Percentiles rank a stretch among this genome's conserved stretches.
phyloP scores from a whole-genome alignment of 2,797 vertebrate species.

The Clarias laeviceps region DNA sequence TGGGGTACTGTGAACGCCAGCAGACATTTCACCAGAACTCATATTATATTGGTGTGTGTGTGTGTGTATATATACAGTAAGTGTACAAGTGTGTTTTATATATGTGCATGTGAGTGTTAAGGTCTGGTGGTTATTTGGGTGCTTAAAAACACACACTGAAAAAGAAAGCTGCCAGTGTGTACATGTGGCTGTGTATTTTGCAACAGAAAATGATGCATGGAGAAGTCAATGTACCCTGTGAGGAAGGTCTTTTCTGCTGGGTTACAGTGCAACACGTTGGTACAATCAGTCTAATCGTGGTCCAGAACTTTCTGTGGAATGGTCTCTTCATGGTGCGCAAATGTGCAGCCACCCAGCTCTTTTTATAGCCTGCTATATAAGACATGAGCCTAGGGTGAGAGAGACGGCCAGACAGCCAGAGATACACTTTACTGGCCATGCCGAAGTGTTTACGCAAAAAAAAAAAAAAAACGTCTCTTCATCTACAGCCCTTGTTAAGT shows the following conservation, averaged over 20 bases:
- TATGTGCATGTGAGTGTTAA: not conserved
- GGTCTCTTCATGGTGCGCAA: conserved; percentile 69
- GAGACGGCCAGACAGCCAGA: conserved; percentile 57
- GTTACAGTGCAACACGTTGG: conserved; percentile 60
- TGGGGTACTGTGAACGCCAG: not conserved
- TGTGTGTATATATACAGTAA: not conserved
- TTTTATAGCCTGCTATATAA: conserved; percentile 69
- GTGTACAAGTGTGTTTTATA: not conserved
- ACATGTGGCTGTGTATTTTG: not conserved
- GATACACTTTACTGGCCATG: conserved; percentile 67
- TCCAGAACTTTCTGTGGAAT: conserved; percentile 69
- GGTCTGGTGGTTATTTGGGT: conserved; percentile 12
- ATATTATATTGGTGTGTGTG: conserved; percentile 12
- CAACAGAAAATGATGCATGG: not conserved
- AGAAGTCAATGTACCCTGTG: not conserved
- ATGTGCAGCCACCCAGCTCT: conserved; percentile 62
- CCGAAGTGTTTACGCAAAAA: conserved; percentile 71
- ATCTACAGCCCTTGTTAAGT: conserved; percentile 69
- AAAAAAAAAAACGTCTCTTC: conserved; percentile 53
- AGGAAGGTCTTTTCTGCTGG: conserved; percentile 65
- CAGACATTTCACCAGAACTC: conserved; percentile 15
- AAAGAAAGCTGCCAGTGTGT: conserved; percentile 9
- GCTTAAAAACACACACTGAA: conserved; percentile 1
- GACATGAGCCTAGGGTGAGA: conserved; percentile 57
- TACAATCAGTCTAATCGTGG: conserved; percentile 49